Evolutionary conservation across 2,797 vertebrate species (phyloP), one percentile per base, ranked within the genome.

Genomic region (Sylvia borin): DNA sequence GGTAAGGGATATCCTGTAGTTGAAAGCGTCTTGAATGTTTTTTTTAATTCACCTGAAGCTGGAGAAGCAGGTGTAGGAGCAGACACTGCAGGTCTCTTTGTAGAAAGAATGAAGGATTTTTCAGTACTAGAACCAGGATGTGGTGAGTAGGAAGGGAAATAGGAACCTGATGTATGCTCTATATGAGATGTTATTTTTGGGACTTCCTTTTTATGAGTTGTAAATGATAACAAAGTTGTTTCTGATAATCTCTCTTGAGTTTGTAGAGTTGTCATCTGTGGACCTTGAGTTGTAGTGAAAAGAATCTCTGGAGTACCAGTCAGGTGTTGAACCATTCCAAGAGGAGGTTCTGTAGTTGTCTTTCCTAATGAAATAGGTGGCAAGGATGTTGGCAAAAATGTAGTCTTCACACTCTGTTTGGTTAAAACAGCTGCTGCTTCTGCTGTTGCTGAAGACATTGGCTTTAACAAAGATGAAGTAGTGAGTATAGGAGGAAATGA

Each of bases 391-490:
- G 81, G 51, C n/a, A 25, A 85, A 88, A 75, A 32, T 5, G 66
- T 76, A 89, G 96, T 92, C 81, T 92, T 95, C 25, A 40, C 16
- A n/a, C 78, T 76, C 42, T 97, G 29, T 58, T 75, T 79, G 24
- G 67, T 64, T 71, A 67, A 72, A 89, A 54, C 53, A 73, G 72
- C 60, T 64, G 95, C 92, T 57, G 82, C 31, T 78, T 95, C 91
- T 89, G 83, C 50, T 57, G 96, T 97, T 93, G 96, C 78, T 27
- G 95, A 68, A 66, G 96, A 67, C 25, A 68, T 32, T 16, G 79
- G 89, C 24, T 91, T 90, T 92, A 96, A 89, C 45, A 96, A 94
- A 55, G 96, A 91, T 12, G 86, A 76, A 74, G 96, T 95, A 90
- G 95, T 97, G 11, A 92, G 40, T 24, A 32, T 19, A 87, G 95